phyloP scores from a whole-genome alignment of 2,113 vertebrate species.

The Festucalex cinctus region DNA sequence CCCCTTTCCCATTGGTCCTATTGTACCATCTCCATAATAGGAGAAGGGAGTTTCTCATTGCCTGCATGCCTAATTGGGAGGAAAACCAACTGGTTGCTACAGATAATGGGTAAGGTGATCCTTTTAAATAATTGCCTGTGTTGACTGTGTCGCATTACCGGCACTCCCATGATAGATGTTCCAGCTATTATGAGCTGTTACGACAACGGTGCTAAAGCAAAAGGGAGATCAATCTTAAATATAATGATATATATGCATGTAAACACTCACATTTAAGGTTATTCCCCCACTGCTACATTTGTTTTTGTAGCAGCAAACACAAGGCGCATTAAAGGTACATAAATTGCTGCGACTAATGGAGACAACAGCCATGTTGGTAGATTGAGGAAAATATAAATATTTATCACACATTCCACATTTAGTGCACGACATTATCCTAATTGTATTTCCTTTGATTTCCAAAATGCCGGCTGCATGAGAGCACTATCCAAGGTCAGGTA shows the following conservation, averaged over 20 bases:
- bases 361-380: constrained; percentile 22
- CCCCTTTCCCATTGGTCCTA: constrained; percentile 45
- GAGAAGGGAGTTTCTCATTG: constrained; percentile 56
- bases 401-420: constrained; percentile 14
- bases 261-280: constrained; percentile 25
- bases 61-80: constrained; percentile 62
- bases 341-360: constrained; percentile 23
- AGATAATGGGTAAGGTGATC: constrained; percentile 69
- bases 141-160: constrained; percentile 30
- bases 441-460: constrained; percentile 28
- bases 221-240: constrained; percentile 29
- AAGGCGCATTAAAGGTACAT: constrained; percentile 17
- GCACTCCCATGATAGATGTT: constrained; percentile 39
- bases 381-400: constrained; percentile 36
- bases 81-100: constrained; percentile 64
- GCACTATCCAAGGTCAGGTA: constrained; percentile 41
- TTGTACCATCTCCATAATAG: constrained; percentile 46
- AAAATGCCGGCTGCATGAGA: constrained; percentile 15
- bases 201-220: constrained; percentile 34
- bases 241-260: constrained; percentile 11
- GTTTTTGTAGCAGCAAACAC: constrained; percentile 18
- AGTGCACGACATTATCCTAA: constrained; percentile 2
- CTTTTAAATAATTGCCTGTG: constrained; percentile 60
- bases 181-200: constrained; percentile 22
- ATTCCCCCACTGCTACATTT: constrained; percentile 28